Evolutionary conservation across 2,113 vertebrate species (phyloP), one percentile per base, ranked within the genome.

Genomic region (Asarcornis scutulata): DNA sequence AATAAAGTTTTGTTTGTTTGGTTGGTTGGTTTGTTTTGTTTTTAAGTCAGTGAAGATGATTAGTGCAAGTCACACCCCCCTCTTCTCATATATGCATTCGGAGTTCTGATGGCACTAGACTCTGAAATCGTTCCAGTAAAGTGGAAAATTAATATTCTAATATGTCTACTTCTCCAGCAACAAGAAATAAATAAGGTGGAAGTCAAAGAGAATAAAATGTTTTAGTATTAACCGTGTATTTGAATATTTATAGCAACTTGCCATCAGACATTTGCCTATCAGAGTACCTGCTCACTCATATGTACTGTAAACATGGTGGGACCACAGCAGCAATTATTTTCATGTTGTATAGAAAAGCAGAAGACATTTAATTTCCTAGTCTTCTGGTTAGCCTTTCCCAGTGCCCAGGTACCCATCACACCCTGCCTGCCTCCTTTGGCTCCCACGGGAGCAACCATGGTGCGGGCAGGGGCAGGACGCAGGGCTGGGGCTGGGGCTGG

Each of bases 121-220:
- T 98, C 97, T 84, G 91, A 98, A 98, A 97, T 98, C 97, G 97
- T 98, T 98, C 97, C 98, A 98, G 97, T 98, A 98, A 98, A 98
- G 98, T 96, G 95, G 98, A 98, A 98, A 98, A 98, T 98, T 98
- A 98, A 98, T 98, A 98, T 98, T 98, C 97, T 98, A 98, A 98
- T 98, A 97, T 53, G 95, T 94, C 96, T 97, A 96, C 95, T 96
- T 96, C 97, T 95, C 93, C 97, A 97, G 97, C 91, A 97, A 97
- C 93, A 46, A 91, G 96, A 96, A 98, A 94, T 93, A 96, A 98
- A 94, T 72, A 96, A 97, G 97, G 95, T 97, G 96, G 96, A 97
- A 97, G 89, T 83, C 83, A 94, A 17, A 89, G 91, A 93, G 95
- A 95, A 96, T 95, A 93, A 97, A 97, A 96, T 91, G 91, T 79